A percentile compares a stretch with the other conserved stretches of the same genome.
These are phyloP conservation scores for Perca flavescens DNA, from an alignment of 2,113 vertebrate species.

Conservation along the genomic window DNA sequence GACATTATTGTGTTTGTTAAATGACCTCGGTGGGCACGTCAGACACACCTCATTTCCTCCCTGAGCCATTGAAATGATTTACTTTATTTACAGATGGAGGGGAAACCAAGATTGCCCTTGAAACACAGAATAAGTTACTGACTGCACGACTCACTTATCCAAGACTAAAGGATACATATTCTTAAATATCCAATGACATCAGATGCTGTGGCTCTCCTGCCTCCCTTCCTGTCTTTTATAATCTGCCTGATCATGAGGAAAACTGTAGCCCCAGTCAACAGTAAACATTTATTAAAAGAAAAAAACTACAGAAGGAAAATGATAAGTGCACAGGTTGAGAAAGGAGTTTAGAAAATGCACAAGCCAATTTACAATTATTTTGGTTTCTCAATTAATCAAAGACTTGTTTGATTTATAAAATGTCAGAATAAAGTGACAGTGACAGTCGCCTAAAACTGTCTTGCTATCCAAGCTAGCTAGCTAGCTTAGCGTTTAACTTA, in stretches of 20 bases:
- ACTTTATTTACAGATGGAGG: slow-evolving; percentile 26
- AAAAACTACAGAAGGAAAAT: not conserved
- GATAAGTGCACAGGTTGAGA: not conserved
- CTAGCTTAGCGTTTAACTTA: no score
- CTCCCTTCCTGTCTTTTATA: not conserved
- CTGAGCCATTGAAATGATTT: slow-evolving; percentile 21
- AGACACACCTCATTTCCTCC: slow-evolving; percentile 80
- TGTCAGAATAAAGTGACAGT: not conserved
- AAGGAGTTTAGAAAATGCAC: not conserved
- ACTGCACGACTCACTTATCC: not conserved
- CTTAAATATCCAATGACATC: not conserved
- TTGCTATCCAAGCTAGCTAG: no score
- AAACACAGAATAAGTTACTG: not conserved
- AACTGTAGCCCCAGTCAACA: not conserved
- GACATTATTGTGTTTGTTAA: slow-evolving; percentile 80
- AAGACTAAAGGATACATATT: not conserved
- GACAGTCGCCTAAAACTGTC: no score
- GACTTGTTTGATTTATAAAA: not conserved
- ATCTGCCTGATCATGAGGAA: not conserved
- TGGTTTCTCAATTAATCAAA: not conserved
- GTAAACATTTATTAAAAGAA: not conserved
- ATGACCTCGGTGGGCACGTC: slow-evolving; percentile 74
- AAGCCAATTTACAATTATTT: not conserved
- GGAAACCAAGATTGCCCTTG: slow-evolving; percentile 26
- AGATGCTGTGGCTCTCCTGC: not conserved